These are phyloP conservation scores for Sebastes hubbsi DNA, from an alignment of 2,797 vertebrate species.

Conservation along the genomic window DNA sequence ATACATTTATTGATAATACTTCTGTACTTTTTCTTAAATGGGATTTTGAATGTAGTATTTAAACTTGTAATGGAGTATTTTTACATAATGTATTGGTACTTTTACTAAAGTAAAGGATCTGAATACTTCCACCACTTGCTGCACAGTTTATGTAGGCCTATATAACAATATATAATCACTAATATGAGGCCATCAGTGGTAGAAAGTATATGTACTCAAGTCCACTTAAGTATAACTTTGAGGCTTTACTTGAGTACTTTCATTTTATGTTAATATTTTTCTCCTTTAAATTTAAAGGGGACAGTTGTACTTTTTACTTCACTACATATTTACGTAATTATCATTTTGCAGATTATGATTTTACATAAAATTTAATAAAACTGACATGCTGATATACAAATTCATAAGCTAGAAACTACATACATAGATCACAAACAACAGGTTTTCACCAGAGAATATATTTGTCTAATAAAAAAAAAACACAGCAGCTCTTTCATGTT, in stretches of 20 bases:
- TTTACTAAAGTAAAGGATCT: not conserved
- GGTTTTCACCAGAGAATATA: not conserved
- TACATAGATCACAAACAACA: not conserved
- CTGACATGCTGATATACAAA: not conserved
- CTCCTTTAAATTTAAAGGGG: not conserved
- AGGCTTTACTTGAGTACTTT: not conserved
- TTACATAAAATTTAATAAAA: not conserved
- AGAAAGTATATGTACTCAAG: not conserved
- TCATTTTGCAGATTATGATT: not conserved
- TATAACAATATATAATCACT: not conserved
- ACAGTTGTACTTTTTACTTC: not conserved
- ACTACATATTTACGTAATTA: not conserved
- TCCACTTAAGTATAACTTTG: too few species aligned
- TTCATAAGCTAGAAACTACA: not conserved
- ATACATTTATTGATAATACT: not conserved
- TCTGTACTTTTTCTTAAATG: not conserved
- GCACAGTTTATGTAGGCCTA: not conserved
- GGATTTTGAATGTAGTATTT: not conserved
- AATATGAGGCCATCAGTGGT: not conserved
- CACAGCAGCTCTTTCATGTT: not conserved
- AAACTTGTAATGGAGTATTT: not conserved
- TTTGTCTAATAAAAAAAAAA: not conserved
- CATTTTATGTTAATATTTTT: not conserved
- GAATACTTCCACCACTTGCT: not conserved
- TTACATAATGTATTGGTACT: not conserved